Evolutionary conservation across 2,797 vertebrate genomes (phyloP).

Genomic region (Menidia menidia): DNA sequence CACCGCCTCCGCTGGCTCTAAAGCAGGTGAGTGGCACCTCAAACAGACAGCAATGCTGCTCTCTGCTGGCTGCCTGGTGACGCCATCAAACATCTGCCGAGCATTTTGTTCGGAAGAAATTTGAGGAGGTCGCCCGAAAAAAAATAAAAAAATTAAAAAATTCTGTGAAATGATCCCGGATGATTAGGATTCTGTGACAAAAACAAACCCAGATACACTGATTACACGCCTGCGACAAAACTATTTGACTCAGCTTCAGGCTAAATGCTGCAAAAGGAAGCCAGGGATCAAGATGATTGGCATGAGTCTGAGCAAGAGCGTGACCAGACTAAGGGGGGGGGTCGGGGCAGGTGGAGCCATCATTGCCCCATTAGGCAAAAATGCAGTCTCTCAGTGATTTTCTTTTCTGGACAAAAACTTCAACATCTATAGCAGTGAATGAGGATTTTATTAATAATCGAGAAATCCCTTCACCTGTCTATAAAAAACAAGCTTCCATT

Average conservation of each 20-base stretch:
- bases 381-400: neutral
- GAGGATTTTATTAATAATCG: neutral
- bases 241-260: slow-evolving; percentile 17
- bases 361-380: slow-evolving; percentile 20
- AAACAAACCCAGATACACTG: slow-evolving; percentile 3
- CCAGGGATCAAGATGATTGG: slow-evolving; percentile 48
- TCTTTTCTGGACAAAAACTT: slow-evolving; percentile 9
- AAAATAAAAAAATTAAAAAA: neutral
- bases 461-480: neutral
- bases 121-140: neutral
- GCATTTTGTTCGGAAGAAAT: neutral
- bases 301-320: slow-evolving; percentile 31
- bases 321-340: slow-evolving; percentile 21
- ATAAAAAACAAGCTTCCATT: neutral
- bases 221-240: slow-evolving; percentile 12
- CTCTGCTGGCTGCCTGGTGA: slow-evolving; percentile 66
- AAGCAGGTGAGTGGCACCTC: slow-evolving; percentile 31
- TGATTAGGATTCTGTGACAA: neutral
- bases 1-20: slow-evolving; percentile 1
- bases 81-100: slow-evolving; percentile 14
- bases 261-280: slow-evolving; percentile 37
- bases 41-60: slow-evolving; percentile 75
- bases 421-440: neutral
- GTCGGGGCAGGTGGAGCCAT: neutral
- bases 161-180: no score